Percentiles rank a stretch among this genome's conserved stretches.
phyloP scores from a whole-genome alignment of 2,113 vertebrate genomes.

The Phrynosoma blainvillii region DNA sequence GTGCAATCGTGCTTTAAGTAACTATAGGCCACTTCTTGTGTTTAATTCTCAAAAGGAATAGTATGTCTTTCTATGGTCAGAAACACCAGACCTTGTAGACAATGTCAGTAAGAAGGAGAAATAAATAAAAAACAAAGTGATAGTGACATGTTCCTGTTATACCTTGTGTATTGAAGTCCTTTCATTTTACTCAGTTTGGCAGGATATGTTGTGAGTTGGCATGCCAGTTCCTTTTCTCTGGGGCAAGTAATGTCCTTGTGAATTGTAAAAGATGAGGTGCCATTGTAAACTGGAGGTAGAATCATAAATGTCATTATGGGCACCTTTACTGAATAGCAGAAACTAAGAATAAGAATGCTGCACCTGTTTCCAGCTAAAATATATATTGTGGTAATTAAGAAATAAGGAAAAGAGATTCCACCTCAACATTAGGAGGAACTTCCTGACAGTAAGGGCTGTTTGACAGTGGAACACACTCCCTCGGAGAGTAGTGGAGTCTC shows the following conservation, averaged over 20 bases:
- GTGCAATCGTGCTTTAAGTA: constrained; percentile 15
- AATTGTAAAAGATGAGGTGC: background rate
- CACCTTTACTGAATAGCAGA: background rate
- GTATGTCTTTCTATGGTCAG: background rate
- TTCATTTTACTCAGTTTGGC: background rate
- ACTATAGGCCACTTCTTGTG: background rate
- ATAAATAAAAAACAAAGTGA: background rate
- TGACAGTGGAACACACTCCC: too few relatives aligned
- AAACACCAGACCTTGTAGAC: background rate
- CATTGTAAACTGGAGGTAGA: background rate
- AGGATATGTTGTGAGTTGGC: background rate
- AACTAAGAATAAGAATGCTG: background rate
- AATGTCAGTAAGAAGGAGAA: background rate
- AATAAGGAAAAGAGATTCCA: too few relatives aligned
- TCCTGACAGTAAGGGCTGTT: too few relatives aligned
- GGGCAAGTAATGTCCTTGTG: background rate
- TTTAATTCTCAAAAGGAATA: background rate
- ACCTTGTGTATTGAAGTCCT: background rate
- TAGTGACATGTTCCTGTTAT: background rate
- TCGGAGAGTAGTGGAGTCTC: too few relatives aligned
- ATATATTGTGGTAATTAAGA: background rate
- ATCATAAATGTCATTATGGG: background rate
- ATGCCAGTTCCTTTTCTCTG: background rate
- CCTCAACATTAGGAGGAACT: too few relatives aligned
- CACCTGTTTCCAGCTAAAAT: background rate